Conservation (phyloP, 2,797 vertebrate genomes). For the Phalloptychus januarius region DNA sequence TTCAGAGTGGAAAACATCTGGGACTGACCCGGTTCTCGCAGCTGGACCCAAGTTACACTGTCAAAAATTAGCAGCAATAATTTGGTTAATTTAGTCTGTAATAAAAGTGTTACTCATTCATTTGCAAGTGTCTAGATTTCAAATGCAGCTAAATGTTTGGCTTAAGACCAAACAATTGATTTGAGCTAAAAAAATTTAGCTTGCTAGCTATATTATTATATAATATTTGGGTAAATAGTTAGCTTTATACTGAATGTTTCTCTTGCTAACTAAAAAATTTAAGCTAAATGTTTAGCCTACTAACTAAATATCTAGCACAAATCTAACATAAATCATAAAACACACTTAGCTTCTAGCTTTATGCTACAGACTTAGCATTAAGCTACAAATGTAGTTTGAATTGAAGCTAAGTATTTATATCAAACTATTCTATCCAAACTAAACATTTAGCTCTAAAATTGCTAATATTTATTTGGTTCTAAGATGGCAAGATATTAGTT, state of each 20-base stretch:
- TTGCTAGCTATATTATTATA: neutral
- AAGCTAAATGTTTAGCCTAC: neutral
- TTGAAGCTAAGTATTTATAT: too few species aligned
- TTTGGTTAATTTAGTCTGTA: neutral
- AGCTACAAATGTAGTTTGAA: too few species aligned
- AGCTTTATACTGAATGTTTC: neutral
- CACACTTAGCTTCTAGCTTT: too few species aligned
- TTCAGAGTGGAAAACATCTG: slow-evolving; percentile 46
- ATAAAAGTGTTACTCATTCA: neutral
- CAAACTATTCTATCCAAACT: neutral
- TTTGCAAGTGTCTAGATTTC: too few species aligned
- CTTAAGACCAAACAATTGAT: too few species aligned
- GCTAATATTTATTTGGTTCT: too few species aligned
- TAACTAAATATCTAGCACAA: too few species aligned
- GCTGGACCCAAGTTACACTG: slow-evolving; percentile 24
- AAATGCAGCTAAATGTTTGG: too few species aligned
- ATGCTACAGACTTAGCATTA: too few species aligned
- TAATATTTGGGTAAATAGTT: neutral
- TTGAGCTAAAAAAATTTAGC: neutral
- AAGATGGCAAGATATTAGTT: neutral
- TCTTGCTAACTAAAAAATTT: neutral
- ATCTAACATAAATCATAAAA: too few species aligned
- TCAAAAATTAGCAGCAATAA: neutral
- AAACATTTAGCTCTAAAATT: neutral
- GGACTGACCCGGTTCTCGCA: slow-evolving; percentile 27